Percentiles rank a stretch among this genome's conserved stretches.
Evolutionary conservation across 2,113 vertebrate species (phyloP).

Genomic region (Xerus inauris): DNA sequence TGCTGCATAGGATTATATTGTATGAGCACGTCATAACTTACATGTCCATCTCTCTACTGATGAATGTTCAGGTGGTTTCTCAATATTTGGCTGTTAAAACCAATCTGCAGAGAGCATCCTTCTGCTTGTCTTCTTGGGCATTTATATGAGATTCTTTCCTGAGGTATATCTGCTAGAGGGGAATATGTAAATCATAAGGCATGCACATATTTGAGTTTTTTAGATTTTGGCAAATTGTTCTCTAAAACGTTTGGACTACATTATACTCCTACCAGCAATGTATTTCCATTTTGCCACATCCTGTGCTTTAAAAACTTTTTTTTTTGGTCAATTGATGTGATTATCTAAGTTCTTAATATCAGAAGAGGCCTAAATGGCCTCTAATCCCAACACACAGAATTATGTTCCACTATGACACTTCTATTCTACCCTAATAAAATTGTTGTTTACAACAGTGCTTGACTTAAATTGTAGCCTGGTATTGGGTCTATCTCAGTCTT

Average conservation of each 20-base stretch:
- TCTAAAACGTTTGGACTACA: neutral
- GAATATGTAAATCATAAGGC: neutral
- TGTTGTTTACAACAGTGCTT: neutral
- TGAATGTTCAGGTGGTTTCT: neutral
- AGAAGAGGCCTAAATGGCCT: neutral
- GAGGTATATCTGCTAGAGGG: neutral
- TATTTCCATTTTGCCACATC: neutral
- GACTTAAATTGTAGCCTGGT: neutral
- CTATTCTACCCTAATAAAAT: neutral
- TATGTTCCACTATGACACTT: neutral
- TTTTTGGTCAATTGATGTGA: neutral
- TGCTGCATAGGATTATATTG: neutral
- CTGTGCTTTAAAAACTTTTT: neutral
- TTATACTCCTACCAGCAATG: neutral
- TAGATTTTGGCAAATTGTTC: slow-evolving; percentile 29
- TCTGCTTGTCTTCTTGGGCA: neutral
- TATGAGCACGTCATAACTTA: neutral
- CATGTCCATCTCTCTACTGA: neutral
- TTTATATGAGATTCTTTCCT: neutral
- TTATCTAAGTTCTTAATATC: slow-evolving; percentile 33
- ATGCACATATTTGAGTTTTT: neutral
- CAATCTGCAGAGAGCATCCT: neutral
- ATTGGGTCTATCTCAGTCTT: neutral
- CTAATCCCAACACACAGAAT: neutral
- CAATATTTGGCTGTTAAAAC: neutral